Conservation (phyloP, 2,797 vertebrate species). For the Adrianichthys oophorus region DNA sequence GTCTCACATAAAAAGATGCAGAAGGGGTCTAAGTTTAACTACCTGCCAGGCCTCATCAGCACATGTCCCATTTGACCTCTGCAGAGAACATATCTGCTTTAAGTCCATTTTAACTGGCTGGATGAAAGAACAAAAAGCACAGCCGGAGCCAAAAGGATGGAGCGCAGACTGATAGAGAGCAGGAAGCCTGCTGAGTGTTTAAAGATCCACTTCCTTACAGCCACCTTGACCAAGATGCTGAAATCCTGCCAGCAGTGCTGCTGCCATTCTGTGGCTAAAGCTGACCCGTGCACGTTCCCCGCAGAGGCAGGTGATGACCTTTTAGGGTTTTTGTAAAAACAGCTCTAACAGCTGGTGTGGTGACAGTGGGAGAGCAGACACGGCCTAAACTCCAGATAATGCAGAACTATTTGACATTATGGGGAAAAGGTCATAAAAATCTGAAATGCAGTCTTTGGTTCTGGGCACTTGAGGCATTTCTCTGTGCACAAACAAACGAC, state of each 20-base stretch:
- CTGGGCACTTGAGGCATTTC: no score
- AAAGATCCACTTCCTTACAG: conserved; percentile 13
- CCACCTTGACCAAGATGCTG: conserved; percentile 4
- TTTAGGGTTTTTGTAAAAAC: conserved; percentile 1
- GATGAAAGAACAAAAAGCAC: conserved; percentile 19
- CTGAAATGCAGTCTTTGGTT: no score
- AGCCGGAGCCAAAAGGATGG: conserved; percentile 6
- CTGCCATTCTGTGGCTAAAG: conserved; percentile 8
- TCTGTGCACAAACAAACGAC: no score
- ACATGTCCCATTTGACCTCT: conserved; percentile 1
- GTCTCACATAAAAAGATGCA: conserved; percentile 5
- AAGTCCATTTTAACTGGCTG: conserved; percentile 28
- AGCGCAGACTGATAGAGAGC: conserved; percentile 8
- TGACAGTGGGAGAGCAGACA: neutral
- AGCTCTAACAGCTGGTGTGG: neutral
- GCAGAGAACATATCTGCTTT: conserved; percentile 17
- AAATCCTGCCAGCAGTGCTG: neutral
- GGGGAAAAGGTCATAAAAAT: no score
- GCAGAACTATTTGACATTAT: no score
- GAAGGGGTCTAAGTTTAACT: conserved; percentile 19
- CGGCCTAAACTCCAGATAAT: no score
- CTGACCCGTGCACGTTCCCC: conserved; percentile 8
- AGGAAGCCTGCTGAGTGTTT: conserved; percentile 5
- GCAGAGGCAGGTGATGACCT: neutral
- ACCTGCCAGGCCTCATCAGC: conserved; percentile 24